Base-by-base conservation (phyloP, 1,140 invertebrate species). In the Cotesia typhae region DNA sequence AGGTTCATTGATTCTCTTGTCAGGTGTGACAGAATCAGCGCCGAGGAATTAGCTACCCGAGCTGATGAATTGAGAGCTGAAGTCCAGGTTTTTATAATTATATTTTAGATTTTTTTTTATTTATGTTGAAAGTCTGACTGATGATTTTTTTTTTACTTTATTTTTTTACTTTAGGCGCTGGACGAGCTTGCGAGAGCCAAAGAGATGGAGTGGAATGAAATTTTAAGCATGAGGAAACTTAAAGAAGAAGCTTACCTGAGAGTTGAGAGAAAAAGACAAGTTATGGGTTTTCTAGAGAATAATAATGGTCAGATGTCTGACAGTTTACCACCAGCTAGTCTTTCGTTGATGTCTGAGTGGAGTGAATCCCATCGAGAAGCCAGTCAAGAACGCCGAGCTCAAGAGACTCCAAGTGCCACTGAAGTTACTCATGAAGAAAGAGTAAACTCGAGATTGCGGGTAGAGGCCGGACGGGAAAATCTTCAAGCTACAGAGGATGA, bases 131-230 rank as follows among this genome's bases (percentile, higher is more conserved):
- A 28, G 28, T 28, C 2, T 28, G 2, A 28, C 1, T 28, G 28
- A 28, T 28, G 28, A 3, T 28, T 28, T 28, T 28, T 28, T 28
- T 28, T 28, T 28, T 28, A 1, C 2, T 2, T 28, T 28, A 1
- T 28, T 28, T 28, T 64, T 70, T 66, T 41, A 75, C 71, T 92
- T 73, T 85, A 91, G 79, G 90, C 90, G 1, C 82, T 95, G 60
- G 88, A 90, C 60, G 91, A 92, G 74, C 78, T 94, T 10, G 89
- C 92, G 1, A 89, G 90, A 76, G 90, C 91, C 77, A 95, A 94
- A 82, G 94, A 95, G 87, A 89, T 91, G 73, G 94, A 95, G 83
- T 95, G 94, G 94, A 94, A 95, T 78, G 91, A 92, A 60, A 91
- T 95, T 37, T 79, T 95, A 5, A 90, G 92, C 78, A 85, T 94